These are phyloP conservation scores for Osmerus eperlanus DNA, from an alignment of 2,113 vertebrate species.

Conservation along the genomic window DNA sequence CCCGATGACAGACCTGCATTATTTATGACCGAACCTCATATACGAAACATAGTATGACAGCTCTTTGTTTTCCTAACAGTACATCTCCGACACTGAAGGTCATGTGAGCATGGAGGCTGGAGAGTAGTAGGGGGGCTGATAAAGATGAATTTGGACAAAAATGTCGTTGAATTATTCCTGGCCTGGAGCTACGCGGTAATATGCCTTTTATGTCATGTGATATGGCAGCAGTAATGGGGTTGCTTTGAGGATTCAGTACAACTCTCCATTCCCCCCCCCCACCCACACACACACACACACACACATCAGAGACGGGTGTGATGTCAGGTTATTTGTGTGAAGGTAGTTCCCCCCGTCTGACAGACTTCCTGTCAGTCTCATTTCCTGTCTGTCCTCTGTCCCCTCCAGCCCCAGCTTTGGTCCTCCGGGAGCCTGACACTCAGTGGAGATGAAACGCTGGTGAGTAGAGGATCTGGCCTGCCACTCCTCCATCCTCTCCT, in stretches of 20 bases:
- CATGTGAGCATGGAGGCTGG: background rate
- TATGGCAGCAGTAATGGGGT: background rate
- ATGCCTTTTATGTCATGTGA: background rate
- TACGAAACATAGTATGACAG: background rate
- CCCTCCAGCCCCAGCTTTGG: slow-evolving; percentile 18
- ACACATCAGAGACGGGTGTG: background rate
- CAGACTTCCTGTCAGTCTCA: slow-evolving; percentile 18
- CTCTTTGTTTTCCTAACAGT: background rate
- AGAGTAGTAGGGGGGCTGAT: background rate
- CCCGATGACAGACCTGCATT: background rate
- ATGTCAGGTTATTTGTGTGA: background rate
- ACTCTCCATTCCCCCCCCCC: background rate
- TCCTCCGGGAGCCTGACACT: slow-evolving; percentile 16
- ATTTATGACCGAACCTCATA: background rate
- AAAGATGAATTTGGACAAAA: background rate
- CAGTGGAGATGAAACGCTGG: slow-evolving; percentile 31
- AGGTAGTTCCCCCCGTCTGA: slow-evolving; percentile 12
- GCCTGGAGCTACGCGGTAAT: background rate
- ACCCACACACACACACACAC: background rate
- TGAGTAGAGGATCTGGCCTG: background rate
- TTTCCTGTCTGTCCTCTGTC: slow-evolving; percentile 11
- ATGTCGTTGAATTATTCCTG: background rate
- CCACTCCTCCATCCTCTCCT: background rate
- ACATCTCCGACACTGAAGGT: background rate
- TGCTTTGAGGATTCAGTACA: slow-evolving; percentile 5